Percentiles rank a stretch among this genome's conserved stretches.
Evolutionary conservation across 2,797 vertebrate genomes (phyloP).

Genomic region (Pogonophryne albipinna): DNA sequence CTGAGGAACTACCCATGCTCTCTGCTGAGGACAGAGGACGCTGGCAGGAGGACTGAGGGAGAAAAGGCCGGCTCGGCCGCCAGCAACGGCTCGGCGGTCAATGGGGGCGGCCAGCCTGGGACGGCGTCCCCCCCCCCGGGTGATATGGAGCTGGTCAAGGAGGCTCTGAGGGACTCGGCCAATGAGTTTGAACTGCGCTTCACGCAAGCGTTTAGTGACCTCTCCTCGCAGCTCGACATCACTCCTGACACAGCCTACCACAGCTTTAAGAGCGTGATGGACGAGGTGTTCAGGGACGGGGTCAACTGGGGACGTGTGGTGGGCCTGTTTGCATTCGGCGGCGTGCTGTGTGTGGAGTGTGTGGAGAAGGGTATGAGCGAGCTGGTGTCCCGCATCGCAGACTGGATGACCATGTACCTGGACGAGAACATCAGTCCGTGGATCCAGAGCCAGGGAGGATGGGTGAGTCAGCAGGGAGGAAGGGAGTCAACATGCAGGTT

Average conservation of each 20-base stretch:
- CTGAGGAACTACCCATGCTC: conserved; percentile 89
- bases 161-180: conserved; percentile 89
- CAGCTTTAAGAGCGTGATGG: conserved; percentile 96
- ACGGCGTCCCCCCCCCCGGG: conserved; percentile 11
- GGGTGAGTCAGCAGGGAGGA: conserved; percentile 87
- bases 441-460: conserved; percentile 96
- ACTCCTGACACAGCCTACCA: conserved; percentile 92
- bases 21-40: conserved; percentile 77
- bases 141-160: conserved; percentile 84
- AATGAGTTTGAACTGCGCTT: conserved; percentile 95
- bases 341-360: conserved; percentile 93
- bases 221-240: conserved; percentile 94
- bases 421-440: conserved; percentile 93
- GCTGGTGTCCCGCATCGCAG: conserved; percentile 90
- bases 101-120: conserved; percentile 16
- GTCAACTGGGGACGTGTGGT: conserved; percentile 98
- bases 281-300: conserved; percentile 95
- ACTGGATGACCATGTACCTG: conserved; percentile 97
- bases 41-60: conserved; percentile 58
- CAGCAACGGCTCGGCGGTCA: conserved; percentile 51
- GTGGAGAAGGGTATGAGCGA: conserved; percentile 93
- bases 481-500: background rate
- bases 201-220: conserved; percentile 91
- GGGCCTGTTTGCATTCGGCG: conserved; percentile 96
- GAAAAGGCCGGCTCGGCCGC: conserved; percentile 34